Evolutionary conservation across 2,113 vertebrate genomes (phyloP).

Genomic region (Elephantulus edwardii): DNA sequence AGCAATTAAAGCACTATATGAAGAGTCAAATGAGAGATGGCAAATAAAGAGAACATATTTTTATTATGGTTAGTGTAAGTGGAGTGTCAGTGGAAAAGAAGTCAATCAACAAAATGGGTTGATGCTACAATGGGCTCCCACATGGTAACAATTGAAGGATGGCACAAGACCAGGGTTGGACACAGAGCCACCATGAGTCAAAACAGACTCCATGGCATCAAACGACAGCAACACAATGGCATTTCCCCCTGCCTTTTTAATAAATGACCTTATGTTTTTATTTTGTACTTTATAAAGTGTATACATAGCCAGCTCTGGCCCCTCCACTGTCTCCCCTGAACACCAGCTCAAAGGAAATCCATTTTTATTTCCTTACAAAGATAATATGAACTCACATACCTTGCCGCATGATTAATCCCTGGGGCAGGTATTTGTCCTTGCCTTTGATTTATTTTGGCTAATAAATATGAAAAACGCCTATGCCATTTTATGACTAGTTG

Average conservation of each 20-base stretch:
- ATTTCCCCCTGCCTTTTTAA: background rate
- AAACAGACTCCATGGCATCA: no score
- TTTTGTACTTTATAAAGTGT: no score
- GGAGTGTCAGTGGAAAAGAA: no score
- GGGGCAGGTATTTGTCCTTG: background rate
- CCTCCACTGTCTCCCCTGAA: background rate
- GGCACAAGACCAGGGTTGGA: no score
- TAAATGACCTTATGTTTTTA: background rate
- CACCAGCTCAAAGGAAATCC: background rate
- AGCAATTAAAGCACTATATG: background rate
- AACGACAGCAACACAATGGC: no score
- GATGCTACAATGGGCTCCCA: no score
- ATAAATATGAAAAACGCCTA: background rate
- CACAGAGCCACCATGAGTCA: no score
- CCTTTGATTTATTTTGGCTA: background rate
- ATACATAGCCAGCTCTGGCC: no score
- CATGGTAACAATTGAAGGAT: no score
- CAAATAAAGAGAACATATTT: background rate
- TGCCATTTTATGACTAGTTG: background rate
- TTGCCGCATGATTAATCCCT: background rate
- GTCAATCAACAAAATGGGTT: no score
- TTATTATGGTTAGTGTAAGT: background rate
- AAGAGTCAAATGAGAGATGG: background rate
- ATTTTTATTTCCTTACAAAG: background rate
- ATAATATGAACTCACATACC: background rate